Base-by-base conservation (phyloP, 2,113 vertebrate genomes). In the Cyphomyrus discorhynchus region DNA sequence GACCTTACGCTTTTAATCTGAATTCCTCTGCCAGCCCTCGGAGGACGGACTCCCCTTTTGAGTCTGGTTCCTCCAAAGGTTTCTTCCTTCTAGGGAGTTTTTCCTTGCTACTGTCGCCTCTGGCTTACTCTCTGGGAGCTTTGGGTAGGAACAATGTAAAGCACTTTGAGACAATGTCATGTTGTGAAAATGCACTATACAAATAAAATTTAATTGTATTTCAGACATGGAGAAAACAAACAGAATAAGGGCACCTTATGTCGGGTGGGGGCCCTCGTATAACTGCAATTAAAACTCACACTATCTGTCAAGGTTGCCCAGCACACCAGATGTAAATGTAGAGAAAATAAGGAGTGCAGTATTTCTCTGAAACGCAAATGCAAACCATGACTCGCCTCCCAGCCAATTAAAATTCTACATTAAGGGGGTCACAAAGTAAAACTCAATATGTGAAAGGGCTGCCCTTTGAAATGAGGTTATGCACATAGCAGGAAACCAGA, bases 391-490 rank as follows among this genome's bases (percentile, higher is more conserved):
- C 62, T n/a, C 1, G 24, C 2, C 56, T 70, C 62, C 62, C 27
- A 70, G 27, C 62, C 35, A 87, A 66, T 39, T 89, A 90, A 88
- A 49, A 62, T 53, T 49, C 6, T 21, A 13, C 42, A 15, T 83
- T 66, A 77, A 46, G 89, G 35, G 58, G 74, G 21, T 82, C 74
- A 74, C 47, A 46, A 83, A 62, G 50, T n/a, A 90, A 66, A 80
- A 58, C 49, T 88, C 87, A 1, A 88, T n/a, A 45, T 83, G 50
- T 31, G 42, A 52, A 45, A 85, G 10, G 58, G 35, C 47, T 47
- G 50, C 89, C 84, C 88, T 62, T 88, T 53, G 89, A 90, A 82
- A 46, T 70, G 46, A 24, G 86, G 83, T 82, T 86, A 13, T 1
- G 17, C 1, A 46, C 7, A 42, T 5, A 45, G 62, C 46, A 52